phyloP scores from a whole-genome alignment of 2,113 vertebrate genomes.

The Pandion haliaetus region DNA sequence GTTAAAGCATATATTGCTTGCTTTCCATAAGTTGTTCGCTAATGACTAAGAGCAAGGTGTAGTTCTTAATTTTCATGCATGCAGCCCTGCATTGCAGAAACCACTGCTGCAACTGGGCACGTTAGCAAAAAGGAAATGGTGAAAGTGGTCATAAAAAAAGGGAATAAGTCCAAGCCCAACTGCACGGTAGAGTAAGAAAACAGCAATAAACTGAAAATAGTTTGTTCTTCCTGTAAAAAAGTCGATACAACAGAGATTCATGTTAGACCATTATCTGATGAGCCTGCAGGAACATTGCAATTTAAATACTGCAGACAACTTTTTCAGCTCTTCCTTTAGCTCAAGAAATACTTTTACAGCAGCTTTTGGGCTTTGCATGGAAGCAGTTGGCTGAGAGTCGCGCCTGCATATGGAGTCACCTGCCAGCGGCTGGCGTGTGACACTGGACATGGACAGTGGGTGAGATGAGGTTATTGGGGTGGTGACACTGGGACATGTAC shows the following conservation, averaged over 20 bases:
- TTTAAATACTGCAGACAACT: not conserved
- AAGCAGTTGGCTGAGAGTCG: not conserved
- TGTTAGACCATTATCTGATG: accelerated
- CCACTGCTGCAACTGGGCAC: not conserved
- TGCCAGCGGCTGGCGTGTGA: accelerated
- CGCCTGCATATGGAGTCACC: not conserved
- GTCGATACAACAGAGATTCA: accelerated
- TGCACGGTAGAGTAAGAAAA: not conserved
- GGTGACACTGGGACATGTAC: accelerated
- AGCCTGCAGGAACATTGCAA: not conserved
- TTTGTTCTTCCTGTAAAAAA: not conserved
- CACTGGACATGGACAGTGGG: accelerated
- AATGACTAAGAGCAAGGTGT: not conserved
- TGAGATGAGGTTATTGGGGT: accelerated
- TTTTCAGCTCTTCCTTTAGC: not conserved
- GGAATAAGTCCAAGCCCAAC: not conserved
- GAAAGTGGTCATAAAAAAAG: not conserved
- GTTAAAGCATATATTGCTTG: not conserved
- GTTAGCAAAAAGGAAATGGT: not conserved
- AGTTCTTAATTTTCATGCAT: accelerated
- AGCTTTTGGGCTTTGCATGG: not conserved
- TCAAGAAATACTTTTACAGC: not conserved
- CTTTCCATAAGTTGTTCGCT: not conserved
- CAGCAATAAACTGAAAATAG: not conserved
- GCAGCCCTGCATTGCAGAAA: not conserved